A percentile compares a stretch with the other conserved stretches of the same genome.
These are phyloP conservation scores for Diachasmimorpha longicaudata DNA, from an alignment of 1,140 invertebrate genomes.

Conservation along the genomic window DNA sequence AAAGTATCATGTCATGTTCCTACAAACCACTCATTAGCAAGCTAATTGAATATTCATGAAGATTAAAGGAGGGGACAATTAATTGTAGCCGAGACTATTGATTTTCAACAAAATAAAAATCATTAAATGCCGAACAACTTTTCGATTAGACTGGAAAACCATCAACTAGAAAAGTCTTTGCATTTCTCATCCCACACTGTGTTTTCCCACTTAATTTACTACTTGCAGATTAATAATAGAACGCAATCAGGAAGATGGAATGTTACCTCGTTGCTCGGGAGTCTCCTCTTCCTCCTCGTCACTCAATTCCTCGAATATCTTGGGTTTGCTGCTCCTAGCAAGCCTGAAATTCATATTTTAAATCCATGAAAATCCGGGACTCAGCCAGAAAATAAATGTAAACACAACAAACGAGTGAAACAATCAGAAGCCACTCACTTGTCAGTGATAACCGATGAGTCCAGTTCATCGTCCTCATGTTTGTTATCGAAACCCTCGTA, in stretches of 20 bases:
- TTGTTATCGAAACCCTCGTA: slow-evolving; percentile 75
- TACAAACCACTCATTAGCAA: too few relatives aligned
- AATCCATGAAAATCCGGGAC: not conserved
- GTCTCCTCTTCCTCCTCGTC: slow-evolving; percentile 70
- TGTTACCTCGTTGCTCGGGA: slow-evolving; percentile 67
- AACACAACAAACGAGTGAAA: slow-evolving; percentile 40
- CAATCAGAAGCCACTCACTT: slow-evolving; percentile 63
- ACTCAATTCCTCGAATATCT: slow-evolving; percentile 67
- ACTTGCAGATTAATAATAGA: not conserved
- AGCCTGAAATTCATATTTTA: slow-evolving; percentile 60
- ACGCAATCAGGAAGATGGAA: slow-evolving; percentile 20
- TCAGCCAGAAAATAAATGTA: not conserved
- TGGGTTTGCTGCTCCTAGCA: slow-evolving; percentile 67
- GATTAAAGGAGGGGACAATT: too few relatives aligned
- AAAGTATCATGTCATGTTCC: too few relatives aligned
- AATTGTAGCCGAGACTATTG: too few relatives aligned
- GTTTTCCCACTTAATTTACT: too few relatives aligned
- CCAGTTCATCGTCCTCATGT: slow-evolving; percentile 75
- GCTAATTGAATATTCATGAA: too few relatives aligned
- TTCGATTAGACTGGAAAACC: too few relatives aligned
- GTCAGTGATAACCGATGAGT: slow-evolving; percentile 79
- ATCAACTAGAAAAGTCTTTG: too few relatives aligned
- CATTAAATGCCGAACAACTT: too few relatives aligned
- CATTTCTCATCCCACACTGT: too few relatives aligned
- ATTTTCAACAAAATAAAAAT: too few relatives aligned